Base-by-base conservation (phyloP, 2,797 vertebrate genomes). In the Halcyon smyrnensis region DNA sequence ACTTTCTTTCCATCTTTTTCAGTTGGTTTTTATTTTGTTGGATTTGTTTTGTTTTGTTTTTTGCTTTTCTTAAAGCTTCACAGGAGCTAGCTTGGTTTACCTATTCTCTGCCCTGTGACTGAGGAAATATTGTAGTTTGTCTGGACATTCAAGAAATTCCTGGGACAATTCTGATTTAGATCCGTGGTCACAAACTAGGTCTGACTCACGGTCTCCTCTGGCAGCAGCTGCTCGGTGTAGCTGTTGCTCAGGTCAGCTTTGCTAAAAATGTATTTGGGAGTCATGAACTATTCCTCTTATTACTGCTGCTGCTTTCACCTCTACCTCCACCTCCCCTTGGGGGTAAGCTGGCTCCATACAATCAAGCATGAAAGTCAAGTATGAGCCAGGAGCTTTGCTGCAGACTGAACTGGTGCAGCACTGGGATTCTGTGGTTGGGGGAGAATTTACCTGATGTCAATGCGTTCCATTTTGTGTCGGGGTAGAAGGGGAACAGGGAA, bases 361-460 rank as follows among this genome's bases (percentile, higher is more conserved):
- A 86, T 92, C 28, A 1, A 48, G 36, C 53, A 36, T 77, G 60
- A 74, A 94, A 87, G 85, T 67, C 56, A 63, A 65, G 64, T 12
- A 75, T 32, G 53, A 79, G 37, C 85, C 69, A 51, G 34, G 53
- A 63, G 77, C 74, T 94, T 87, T 86, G 64, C 95, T 97, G 67
- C 73, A 93, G 65, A 8, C 92, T 77, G 85, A 51, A 19, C 85
- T 94, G 90, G 76, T 83, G 79, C 65, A 86, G 80, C 88, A 24
- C 80, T 62, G 70, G 77, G 92, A 37, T 78, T 88, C 90, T 96
- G 90, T 92, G 94, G 85, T 86, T 93, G 88, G 37, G 20, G 67
- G 85, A 90, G 88, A 88, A 88, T 90, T 96, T 94, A 88, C 48
- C 50, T 86, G 69, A 9, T 92, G 73, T 93, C 94, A 95, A 90